Evolutionary conservation across 2,888 invertebrate genomes (phyloP).

Genomic region (Gisinianus flammeolus): DNA sequence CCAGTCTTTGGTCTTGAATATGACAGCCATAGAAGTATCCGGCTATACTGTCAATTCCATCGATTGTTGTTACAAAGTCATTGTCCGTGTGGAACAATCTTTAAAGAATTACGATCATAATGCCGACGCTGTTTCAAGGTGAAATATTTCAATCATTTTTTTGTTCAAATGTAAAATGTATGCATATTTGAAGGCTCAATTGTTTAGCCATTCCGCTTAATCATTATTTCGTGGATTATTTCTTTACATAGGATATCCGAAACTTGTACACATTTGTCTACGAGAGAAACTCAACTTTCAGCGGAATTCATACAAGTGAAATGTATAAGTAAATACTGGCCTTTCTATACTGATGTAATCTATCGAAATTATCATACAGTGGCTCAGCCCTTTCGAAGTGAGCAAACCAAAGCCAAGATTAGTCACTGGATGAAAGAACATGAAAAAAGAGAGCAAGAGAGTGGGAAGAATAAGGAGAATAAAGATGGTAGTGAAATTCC

Average conservation of each 20-base stretch:
- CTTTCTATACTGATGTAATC: slow-evolving; percentile 45
- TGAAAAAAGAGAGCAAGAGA: background rate
- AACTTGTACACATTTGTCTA: background rate
- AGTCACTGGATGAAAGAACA: background rate
- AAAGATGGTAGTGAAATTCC: slow-evolving; percentile 63
- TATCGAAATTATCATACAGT: slow-evolving; percentile 47
- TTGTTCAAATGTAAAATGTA: background rate
- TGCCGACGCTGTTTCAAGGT: slow-evolving; percentile 12
- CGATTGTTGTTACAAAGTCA: slow-evolving; percentile 46
- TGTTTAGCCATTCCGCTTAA: too few relatives aligned
- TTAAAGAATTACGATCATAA: slow-evolving; percentile 39
- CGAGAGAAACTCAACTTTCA: background rate
- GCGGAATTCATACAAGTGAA: slow-evolving; percentile 48
- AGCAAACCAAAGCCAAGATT: background rate
- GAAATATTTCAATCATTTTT: background rate
- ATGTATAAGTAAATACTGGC: slow-evolving; percentile 51
- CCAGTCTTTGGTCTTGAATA: slow-evolving; percentile 48
- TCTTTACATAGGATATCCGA: background rate
- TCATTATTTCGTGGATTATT: background rate
- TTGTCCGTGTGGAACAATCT: slow-evolving; percentile 46
- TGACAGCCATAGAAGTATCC: slow-evolving; percentile 43
- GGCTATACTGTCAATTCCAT: slow-evolving; percentile 45
- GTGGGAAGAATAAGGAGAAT: slow-evolving; percentile 42
- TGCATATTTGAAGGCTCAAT: too few relatives aligned
- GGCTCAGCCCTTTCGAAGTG: slow-evolving; percentile 26